A percentile compares a stretch with the other conserved stretches of the same genome.
These are phyloP conservation scores for Hoplodrina blanda DNA, from an alignment of 2,888 invertebrate genomes.

Conservation along the genomic window DNA sequence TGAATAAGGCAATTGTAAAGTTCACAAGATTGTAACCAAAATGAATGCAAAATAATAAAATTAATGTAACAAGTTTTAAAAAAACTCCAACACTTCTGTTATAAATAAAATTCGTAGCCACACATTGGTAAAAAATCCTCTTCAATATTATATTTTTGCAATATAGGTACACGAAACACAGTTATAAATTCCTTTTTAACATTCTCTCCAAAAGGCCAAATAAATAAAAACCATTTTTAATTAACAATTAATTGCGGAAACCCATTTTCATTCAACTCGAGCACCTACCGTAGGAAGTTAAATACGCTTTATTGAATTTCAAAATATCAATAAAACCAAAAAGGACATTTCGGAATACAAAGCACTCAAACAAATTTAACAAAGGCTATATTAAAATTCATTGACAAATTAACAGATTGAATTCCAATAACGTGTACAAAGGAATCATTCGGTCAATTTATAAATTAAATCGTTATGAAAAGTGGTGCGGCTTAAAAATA, in stretches of 20 bases:
- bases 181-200: background rate
- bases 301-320: background rate
- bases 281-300: background rate
- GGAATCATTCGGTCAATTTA: constrained; percentile 26
- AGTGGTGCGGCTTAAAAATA: background rate
- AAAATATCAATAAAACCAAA: constrained; percentile 15
- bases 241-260: background rate
- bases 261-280: background rate
- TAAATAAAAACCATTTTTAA: background rate
- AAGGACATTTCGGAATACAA: constrained; percentile 5
- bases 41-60: no score
- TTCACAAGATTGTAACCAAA: background rate
- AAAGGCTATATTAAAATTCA: constrained; percentile 38
- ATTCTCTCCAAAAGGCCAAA: background rate
- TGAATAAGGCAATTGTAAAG: background rate
- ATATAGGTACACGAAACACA: background rate
- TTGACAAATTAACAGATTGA: constrained; percentile 49
- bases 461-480: constrained; percentile 8
- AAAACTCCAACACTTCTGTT: no score
- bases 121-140: background rate
- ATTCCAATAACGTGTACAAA: constrained; percentile 33
- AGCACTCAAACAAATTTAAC: constrained; percentile 27
- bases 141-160: background rate
- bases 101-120: background rate
- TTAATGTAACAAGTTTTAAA: no score